These are phyloP conservation scores for Argyrosomus japonicus DNA, from an alignment of 2,113 vertebrate species.

Conservation along the genomic window DNA sequence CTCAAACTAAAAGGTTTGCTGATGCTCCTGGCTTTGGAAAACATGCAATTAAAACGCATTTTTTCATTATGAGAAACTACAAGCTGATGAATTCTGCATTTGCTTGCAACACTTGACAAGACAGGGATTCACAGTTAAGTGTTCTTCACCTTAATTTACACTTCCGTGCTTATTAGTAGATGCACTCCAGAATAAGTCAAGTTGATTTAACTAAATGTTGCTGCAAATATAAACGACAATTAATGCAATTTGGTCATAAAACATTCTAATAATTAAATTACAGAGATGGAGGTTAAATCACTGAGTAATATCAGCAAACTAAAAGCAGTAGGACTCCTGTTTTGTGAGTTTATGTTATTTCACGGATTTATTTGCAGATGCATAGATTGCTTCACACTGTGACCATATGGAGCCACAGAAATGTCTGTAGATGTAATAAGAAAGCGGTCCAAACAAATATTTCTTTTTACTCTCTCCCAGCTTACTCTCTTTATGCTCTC, in stretches of 20 bases:
- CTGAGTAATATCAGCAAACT: not conserved
- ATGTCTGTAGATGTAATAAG: conserved; percentile 14
- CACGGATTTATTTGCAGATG: not conserved
- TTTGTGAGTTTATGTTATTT: not conserved
- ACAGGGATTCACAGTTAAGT: not conserved
- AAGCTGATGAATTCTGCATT: not conserved
- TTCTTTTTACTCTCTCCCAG: not conserved
- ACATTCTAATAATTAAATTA: conserved; percentile 1
- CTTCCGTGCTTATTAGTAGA: not conserved
- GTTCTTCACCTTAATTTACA: conserved; percentile 1
- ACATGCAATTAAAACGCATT: not conserved
- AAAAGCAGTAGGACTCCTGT: conserved; percentile 1
- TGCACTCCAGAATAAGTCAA: not conserved
- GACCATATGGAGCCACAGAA: conserved; percentile 18
- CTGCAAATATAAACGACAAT: not conserved
- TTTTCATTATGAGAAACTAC: not conserved
- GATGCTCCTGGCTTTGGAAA: not conserved
- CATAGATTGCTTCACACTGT: not conserved
- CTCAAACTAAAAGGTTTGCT: too few species aligned
- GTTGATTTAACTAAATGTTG: not conserved
- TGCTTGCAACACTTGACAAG: not conserved
- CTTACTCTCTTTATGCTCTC: conserved; percentile 7
- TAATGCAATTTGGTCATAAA: not conserved
- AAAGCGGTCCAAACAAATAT: conserved; percentile 4
- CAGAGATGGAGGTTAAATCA: not conserved